Evolutionary conservation across 1,140 invertebrate species (phyloP).

Genomic region (Pinna nobilis): DNA sequence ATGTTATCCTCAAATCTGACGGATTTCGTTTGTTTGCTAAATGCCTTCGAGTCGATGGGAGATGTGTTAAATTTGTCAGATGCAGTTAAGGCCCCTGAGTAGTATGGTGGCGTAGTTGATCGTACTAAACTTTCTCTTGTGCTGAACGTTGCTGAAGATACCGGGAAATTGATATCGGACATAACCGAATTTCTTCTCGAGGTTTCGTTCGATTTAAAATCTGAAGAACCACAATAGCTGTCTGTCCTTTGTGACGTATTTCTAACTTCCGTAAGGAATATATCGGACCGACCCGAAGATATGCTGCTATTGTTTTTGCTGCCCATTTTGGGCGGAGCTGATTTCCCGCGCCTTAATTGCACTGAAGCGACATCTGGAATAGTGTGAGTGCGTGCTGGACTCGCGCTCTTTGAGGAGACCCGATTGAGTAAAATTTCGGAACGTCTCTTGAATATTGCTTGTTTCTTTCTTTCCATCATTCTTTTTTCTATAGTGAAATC

Average conservation of each 20-base stretch:
- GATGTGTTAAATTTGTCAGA: not conserved
- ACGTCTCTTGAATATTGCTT: constrained; percentile 22
- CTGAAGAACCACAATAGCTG: not conserved
- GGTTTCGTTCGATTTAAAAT: not conserved
- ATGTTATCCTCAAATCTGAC: constrained; percentile 24
- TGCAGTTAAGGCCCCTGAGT: not conserved
- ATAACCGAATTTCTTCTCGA: not conserved
- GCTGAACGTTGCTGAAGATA: not conserved
- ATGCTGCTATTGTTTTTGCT: not conserved
- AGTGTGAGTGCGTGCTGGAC: not conserved
- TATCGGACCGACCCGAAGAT: not conserved
- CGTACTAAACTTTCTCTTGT: not conserved
- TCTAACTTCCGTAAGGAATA: constrained; percentile 6
- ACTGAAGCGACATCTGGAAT: not conserved
- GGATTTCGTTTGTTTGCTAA: constrained; percentile 2
- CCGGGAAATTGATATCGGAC: not conserved
- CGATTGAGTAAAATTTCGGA: constrained; percentile 28
- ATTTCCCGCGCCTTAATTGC: not conserved
- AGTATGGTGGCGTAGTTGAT: constrained; percentile 7
- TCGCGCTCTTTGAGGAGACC: not conserved
- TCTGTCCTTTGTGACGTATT: not conserved
- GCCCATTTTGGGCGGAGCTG: constrained; percentile 17
- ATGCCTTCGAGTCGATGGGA: not conserved
- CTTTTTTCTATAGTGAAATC: constrained; percentile 46
- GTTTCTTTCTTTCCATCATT: constrained; percentile 50